Conservation (phyloP, 1,140 invertebrate genomes). For the Dinoponera quadriceps region DNA sequence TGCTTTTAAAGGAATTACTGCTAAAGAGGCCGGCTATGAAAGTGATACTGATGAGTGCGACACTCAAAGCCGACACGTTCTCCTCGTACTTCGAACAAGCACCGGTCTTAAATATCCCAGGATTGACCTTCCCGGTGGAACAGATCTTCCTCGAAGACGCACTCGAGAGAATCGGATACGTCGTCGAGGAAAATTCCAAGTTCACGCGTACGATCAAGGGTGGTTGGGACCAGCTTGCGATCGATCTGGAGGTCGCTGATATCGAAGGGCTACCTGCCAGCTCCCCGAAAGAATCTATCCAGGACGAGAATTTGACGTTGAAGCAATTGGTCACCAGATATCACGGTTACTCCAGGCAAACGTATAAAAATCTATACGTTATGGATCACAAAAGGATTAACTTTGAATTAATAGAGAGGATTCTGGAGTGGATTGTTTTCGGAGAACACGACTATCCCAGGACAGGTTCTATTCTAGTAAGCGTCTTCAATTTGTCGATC, state of each 20-base stretch:
- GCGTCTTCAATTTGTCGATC: conserved; percentile 30
- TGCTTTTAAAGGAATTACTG: conserved; percentile 92
- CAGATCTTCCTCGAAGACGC: conserved; percentile 93
- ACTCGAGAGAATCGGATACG: conserved; percentile 89
- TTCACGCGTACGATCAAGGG: conserved; percentile 88
- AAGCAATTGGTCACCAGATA: conserved; percentile 88
- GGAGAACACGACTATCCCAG: conserved; percentile 90
- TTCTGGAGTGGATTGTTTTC: conserved; percentile 88
- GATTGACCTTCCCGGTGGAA: conserved; percentile 93
- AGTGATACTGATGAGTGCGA: conserved; percentile 95
- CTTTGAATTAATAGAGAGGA: conserved; percentile 91
- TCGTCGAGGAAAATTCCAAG: conserved; percentile 90
- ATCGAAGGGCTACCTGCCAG: conserved; percentile 82
- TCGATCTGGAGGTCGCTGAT: conserved; percentile 88
- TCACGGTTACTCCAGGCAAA: conserved; percentile 87
- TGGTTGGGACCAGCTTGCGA: conserved; percentile 85
- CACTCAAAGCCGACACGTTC: conserved; percentile 92
- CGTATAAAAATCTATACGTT: conserved; percentile 91
- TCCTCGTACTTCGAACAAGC: conserved; percentile 91
- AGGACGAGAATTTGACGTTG: conserved; percentile 90
- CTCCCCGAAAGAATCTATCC: conserved; percentile 87
- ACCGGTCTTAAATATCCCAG: conserved; percentile 91
- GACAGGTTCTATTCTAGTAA: conserved; percentile 90
- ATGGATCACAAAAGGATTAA: conserved; percentile 93
- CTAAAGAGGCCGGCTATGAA: conserved; percentile 90